Percentiles rank a stretch among this genome's conserved stretches.
Conservation (phyloP, 1,140 invertebrate genomes). For the Philotrypesis tridentata region DNA sequence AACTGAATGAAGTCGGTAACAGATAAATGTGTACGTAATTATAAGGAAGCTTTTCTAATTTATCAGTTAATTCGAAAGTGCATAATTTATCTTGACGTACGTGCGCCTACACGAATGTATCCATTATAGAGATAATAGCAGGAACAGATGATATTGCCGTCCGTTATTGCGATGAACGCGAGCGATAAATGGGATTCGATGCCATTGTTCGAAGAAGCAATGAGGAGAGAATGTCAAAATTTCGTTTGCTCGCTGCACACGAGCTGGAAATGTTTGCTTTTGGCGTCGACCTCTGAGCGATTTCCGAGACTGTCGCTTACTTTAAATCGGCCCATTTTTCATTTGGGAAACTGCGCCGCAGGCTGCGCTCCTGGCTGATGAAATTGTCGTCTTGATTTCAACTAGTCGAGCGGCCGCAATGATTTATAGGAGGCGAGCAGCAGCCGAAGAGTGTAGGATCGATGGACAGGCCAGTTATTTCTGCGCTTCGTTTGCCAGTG, state of each 20-base stretch:
- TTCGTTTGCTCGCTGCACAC: background rate
- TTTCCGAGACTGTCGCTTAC: background rate
- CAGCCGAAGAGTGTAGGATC: constrained; percentile 54
- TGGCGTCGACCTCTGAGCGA: background rate
- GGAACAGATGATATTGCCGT: too few species aligned
- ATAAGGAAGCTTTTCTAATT: too few species aligned
- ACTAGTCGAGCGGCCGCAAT: constrained; percentile 15
- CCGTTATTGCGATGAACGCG: too few species aligned
- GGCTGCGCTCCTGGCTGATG: background rate
- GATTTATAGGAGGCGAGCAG: constrained; percentile 53
- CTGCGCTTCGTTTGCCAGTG: constrained; percentile 56
- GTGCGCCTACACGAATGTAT: too few species aligned
- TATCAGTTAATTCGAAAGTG: too few species aligned
- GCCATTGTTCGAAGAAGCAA: too few species aligned
- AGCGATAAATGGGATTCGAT: too few species aligned
- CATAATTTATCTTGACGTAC: too few species aligned
- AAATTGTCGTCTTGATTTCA: constrained; percentile 39
- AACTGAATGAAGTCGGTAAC: too few species aligned
- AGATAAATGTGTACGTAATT: too few species aligned
- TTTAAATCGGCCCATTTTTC: background rate
- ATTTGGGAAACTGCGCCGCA: background rate
- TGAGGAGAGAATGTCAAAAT: too few species aligned
- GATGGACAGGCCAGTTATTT: constrained; percentile 49
- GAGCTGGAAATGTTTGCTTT: background rate
- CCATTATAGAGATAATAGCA: too few species aligned